Base-by-base conservation (phyloP, 2,113 vertebrate species). In the Chaetodon trifascialis region DNA sequence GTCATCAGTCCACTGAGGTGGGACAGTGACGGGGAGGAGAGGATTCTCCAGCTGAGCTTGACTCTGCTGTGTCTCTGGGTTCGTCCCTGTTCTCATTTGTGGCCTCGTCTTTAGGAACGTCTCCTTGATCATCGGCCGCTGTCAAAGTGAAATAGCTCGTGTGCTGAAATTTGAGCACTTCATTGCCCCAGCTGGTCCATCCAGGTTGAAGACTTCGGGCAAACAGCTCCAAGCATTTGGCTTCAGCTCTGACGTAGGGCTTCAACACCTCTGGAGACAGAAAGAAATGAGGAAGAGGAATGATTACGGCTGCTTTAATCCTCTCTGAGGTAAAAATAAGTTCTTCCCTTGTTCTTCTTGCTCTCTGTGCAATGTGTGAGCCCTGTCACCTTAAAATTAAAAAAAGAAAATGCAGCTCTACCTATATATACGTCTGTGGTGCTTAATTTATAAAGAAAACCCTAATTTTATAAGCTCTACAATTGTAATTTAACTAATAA, bases 151-250 rank as follows among this genome's bases (percentile, higher is more conserved):
- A 96, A 83, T 98, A 99, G 86, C 95, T 96, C 11, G 93, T 17
- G 11, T 97, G 97, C 88, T 99, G 98, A 83, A 98, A 99, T 93
- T 97, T 97, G 73, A 99, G 95, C 79, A 98, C 98, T 92, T 99
- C 97, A 1, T 99, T 99, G 82, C 98, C 98, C 98, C 98, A 99
- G 88, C 98, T 98, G 79, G 97, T 97, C 97, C 98, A 99, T 36
- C 97, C 97, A 0, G 97, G 96, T 80, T 97, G 97, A 16, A 99
- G 96, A 91, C 91, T 97, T 78, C 97, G 95, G 82, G 98, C 98
- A 91, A 99, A 99, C 91, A 99, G 86, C 92, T 99, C 98, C 94
- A 99, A 94, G 92, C 95, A 96, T 62, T 94, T 83, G 7, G 94
- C 94, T 52, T 93, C 93, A 46, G 94, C 90, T 51, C 88, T 89